These are phyloP conservation scores for Andrena minutula DNA, from an alignment of 2,888 invertebrate species.

Conservation along the genomic window DNA sequence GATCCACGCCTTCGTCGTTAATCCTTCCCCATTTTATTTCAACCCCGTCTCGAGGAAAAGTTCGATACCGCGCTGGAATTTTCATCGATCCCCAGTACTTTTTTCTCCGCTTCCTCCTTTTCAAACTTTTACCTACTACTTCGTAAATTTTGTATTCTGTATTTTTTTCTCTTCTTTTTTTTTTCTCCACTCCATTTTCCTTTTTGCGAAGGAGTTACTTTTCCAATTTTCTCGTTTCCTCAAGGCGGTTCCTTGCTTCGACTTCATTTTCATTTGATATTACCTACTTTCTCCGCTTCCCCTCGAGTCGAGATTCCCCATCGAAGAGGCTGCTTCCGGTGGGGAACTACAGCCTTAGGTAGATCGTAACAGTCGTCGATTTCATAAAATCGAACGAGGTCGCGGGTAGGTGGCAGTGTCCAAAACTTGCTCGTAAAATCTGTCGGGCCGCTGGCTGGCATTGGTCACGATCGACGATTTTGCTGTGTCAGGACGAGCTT, in stretches of 20 bases:
- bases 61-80: conserved; percentile 15
- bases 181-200: neutral
- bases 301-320: neutral
- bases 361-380: conserved; percentile 59
- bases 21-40: conserved; percentile 22
- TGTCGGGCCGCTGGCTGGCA: conserved; percentile 6
- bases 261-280: neutral
- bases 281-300: neutral
- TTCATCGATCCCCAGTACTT: neutral
- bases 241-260: neutral
- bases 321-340: neutral
- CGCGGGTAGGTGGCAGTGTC: conserved; percentile 43
- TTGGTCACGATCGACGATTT: conserved; percentile 37
- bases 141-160: neutral
- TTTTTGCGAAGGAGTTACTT: no score
- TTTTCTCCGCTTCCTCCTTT: neutral
- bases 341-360: conserved; percentile 20
- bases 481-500: conserved; percentile 48
- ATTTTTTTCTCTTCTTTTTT: no score
- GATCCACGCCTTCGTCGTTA: conserved; percentile 44
- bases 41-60: neutral
- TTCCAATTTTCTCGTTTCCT: neutral
- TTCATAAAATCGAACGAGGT: conserved; percentile 71
- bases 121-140: no score
- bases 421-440: conserved; percentile 61